Evolutionary conservation across 2,113 vertebrate species (phyloP), one percentile per base, ranked within the genome.

Genomic region (Syrrhaptes paradoxus): DNA sequence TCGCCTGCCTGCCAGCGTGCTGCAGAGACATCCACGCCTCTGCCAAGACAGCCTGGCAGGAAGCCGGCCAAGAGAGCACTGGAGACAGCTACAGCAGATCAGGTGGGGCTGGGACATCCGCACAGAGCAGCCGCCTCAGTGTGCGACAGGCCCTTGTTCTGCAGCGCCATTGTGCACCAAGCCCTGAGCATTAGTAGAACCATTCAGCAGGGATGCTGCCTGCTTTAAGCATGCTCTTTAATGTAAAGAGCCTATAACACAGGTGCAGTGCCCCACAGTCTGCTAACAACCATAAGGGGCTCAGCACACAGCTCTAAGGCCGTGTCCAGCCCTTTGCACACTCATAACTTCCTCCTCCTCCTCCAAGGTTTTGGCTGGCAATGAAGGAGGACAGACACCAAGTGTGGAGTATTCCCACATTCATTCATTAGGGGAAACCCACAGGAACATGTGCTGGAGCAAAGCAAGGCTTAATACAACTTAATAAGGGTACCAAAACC

Each of bases 141-240:
- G 38, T 15, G 66, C 7, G 6, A 55, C 80, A 65, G 75, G 75
- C 49, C 75, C 22, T 22, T 6, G 0, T 7, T 65, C 71, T 2
- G 54, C 95, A 87, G 79, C 5, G 0, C 74, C 4, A 0, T 7
- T 18, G 54, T 7, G 38, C 3, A 0, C 36, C 0, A 0, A 72
- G n/a, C 46, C 55, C 32, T 1, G 0, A 21, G 36, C 12, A 14
- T n/a, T 19, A 58, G 81, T 61, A 67, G 43, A 16, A 54, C 12
- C 0, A 0, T 41, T 45, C 26, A 26, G 24, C 4, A 3, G 3
- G 10, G 21, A 51, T 7, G 3, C 5, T 24, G 29, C 45, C 85
- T 45, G 41, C 67, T 93, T 36, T 28, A 41, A 21, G 32, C 0
- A 9, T 6, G 7, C 57, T 63, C 43, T 61, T 49, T 21, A 34